These are phyloP conservation scores for Drosophila mayri DNA, from an alignment of 1,140 invertebrate species.

Conservation along the genomic window DNA sequence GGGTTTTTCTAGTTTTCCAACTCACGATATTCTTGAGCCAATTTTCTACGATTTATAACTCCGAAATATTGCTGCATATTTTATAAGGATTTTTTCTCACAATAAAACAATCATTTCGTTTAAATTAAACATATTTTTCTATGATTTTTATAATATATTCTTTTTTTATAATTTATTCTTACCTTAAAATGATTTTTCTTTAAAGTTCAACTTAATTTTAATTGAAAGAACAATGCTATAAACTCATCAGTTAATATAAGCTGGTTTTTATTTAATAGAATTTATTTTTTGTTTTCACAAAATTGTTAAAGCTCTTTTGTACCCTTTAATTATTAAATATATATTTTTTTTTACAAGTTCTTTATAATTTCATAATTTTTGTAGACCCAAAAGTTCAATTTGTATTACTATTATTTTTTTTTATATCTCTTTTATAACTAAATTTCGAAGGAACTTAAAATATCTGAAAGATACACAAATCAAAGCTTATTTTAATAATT, in stretches of 20 bases:
- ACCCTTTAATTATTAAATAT: background rate
- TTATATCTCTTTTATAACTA: background rate
- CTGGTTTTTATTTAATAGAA: too few relatives aligned
- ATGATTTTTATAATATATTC: too few relatives aligned
- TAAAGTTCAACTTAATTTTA: background rate
- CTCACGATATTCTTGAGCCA: background rate
- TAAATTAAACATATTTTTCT: too few relatives aligned
- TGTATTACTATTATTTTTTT: too few relatives aligned
- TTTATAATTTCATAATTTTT: background rate
- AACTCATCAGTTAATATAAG: too few relatives aligned
- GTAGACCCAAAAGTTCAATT: background rate
- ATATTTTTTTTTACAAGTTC: background rate
- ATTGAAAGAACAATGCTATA: background rate
- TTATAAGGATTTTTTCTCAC: background rate
- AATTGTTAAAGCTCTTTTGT: background rate
- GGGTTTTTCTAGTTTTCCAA: background rate
- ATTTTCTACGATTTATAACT: background rate
- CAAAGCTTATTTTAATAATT: background rate
- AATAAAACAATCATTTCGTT: background rate
- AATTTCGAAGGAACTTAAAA: background rate
- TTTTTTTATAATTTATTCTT: too few relatives aligned
- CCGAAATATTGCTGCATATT: background rate
- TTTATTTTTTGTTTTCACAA: background rate
- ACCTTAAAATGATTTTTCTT: background rate
- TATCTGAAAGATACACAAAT: too few relatives aligned